Evolutionary conservation across 1,140 invertebrate genomes (phyloP), one percentile per base, ranked within the genome.

Genomic region (Diachasmimorpha longicaudata): DNA sequence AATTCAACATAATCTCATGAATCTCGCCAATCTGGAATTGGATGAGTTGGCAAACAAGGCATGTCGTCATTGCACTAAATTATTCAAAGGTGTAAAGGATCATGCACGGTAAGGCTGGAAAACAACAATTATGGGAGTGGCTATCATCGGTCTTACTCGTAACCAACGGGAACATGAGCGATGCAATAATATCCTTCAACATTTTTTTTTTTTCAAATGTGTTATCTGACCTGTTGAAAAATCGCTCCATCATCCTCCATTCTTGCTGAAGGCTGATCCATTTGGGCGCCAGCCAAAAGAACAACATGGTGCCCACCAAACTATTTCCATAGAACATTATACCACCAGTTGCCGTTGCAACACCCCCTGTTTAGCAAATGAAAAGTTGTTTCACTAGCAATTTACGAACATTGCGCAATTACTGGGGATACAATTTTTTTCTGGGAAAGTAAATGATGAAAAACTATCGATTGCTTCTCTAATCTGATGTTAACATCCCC

Each of bases 241-340:
- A 81, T 74, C 79, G 74, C 73, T 90, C 90, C 82, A 90, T 87
- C 0, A 81, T 74, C 73, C 84, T 82, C 89, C 89, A 90, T 16
- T 89, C 84, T 0, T 80, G 76, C 70, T 89, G 87, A 5, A 90
- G 79, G 11, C 76, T 71, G 5, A 81, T 76, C 90, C 89, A 90
- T 48, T 79, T 83, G 10, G 81, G 83, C 0, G 88, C 84, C 21
- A 90, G 80, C 78, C 83, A 81, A 55, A 89, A 81, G 74, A 90
- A 90, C 69, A 90, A 67, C 14, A 85, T 63, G 1, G 81, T 74
- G 4, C 85, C 87, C n/a, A 87, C 23, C 72, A 90, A 80, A 73
- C 85, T 87, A 70, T 90, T 90, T 3, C 87, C 86, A 46, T 90
- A 90, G 81, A 90, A 90, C 48, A 89, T 80, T 8, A 87, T 88